Percentiles rank a stretch among this genome's conserved stretches.
These are phyloP conservation scores for Mesorhabditis spiculigera DNA, from an alignment of 2,888 invertebrate species.

Conservation along the genomic window DNA sequence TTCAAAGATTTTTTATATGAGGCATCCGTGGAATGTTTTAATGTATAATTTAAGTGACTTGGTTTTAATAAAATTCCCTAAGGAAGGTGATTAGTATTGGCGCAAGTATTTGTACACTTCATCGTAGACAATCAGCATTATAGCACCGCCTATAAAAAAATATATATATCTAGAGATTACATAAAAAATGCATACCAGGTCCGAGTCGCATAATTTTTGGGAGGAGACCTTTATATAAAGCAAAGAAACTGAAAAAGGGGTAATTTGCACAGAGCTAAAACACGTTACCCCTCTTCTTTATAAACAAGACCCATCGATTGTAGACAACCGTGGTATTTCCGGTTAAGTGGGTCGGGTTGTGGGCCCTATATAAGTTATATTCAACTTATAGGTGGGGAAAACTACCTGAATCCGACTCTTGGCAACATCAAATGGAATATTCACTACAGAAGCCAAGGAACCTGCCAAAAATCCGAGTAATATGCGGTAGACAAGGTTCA, in stretches of 20 bases:
- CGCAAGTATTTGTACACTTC: constrained; percentile 70
- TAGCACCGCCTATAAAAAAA: constrained; percentile 71
- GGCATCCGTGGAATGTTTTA: no score
- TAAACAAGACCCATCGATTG: constrained; percentile 75
- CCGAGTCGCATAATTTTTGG: constrained; percentile 86
- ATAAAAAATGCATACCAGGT: constrained; percentile 64
- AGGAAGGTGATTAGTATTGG: not conserved
- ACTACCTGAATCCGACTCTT: constrained; percentile 85
- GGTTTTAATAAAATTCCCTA: no score
- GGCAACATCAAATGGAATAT: constrained; percentile 92
- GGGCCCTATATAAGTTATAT: constrained; percentile 62
- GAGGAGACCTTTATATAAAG: constrained; percentile 83
- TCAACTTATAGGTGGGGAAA: not conserved
- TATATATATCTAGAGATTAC: not conserved
- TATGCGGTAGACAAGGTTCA: constrained; percentile 61
- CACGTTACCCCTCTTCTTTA: constrained; percentile 79
- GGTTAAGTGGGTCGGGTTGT: constrained; percentile 40
- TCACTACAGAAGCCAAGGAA: constrained; percentile 77
- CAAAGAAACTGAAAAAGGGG: constrained; percentile 71
- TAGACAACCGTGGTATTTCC: constrained; percentile 77
- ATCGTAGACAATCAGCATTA: constrained; percentile 88
- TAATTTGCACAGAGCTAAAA: constrained; percentile 11
- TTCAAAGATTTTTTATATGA: no score
- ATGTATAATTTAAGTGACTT: no score
- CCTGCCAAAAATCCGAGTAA: constrained; percentile 82